Conservation (phyloP, 2,797 vertebrate species). For the Tapera naevia region DNA sequence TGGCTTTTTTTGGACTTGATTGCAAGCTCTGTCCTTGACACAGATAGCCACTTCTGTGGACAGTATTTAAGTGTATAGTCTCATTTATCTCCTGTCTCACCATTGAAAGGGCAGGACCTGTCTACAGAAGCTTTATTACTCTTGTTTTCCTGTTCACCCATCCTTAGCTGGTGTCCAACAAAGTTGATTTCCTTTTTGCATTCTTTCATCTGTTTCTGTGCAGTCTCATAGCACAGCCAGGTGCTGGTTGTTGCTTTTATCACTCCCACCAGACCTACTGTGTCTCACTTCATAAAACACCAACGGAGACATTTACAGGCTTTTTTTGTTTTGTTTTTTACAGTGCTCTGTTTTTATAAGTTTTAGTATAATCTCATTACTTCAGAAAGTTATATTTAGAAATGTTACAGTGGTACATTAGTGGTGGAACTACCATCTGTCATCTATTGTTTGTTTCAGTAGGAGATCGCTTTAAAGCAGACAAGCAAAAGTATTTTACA, state of each 20-base stretch:
- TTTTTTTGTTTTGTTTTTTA: background rate
- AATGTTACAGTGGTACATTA: fast-evolving
- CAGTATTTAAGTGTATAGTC: background rate
- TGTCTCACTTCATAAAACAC: background rate
- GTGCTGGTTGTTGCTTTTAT: background rate
- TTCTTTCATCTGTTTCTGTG: background rate
- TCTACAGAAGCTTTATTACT: background rate
- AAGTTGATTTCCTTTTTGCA: background rate
- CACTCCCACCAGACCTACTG: background rate
- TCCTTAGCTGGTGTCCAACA: background rate
- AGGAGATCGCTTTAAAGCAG: background rate
- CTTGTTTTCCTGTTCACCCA: background rate
- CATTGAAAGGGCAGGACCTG: background rate
- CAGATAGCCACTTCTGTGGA: background rate
- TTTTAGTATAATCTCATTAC: background rate
- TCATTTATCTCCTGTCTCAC: background rate
- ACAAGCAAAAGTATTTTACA: background rate
- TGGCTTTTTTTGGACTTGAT: background rate
- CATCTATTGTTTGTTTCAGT: background rate
- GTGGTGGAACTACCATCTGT: background rate
- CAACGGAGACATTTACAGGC: background rate
- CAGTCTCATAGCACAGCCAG: background rate
- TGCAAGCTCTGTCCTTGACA: background rate
- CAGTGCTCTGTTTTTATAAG: background rate
- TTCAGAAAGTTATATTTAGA: background rate